These are phyloP conservation scores for Hoplostethus mediterraneus DNA, from an alignment of 2,797 vertebrate species.

Conservation along the genomic window DNA sequence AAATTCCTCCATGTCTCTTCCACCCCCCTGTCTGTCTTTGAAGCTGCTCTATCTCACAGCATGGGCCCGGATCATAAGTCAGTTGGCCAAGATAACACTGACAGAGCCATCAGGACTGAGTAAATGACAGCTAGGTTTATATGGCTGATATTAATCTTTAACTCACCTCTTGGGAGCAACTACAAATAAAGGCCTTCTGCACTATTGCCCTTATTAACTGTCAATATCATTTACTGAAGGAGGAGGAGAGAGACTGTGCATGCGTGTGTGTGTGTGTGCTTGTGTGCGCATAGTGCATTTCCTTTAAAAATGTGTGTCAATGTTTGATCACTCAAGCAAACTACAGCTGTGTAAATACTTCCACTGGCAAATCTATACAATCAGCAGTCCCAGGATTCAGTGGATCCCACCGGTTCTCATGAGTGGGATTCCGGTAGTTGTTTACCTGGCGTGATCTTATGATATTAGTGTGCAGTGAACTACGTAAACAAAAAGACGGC, in stretches of 20 bases:
- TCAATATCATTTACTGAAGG: constrained; percentile 28
- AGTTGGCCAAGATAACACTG: constrained; percentile 35
- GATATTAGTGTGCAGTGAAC: not conserved
- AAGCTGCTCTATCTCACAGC: constrained; percentile 19
- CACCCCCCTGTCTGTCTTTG: constrained; percentile 14
- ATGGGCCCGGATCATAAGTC: constrained; percentile 17
- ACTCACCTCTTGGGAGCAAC: constrained; percentile 38
- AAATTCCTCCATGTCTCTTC: constrained; percentile 22
- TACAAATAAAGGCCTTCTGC: constrained; percentile 30
- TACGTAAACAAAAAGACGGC: not conserved
- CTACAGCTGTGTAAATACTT: constrained; percentile 15
- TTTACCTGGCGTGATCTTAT: not conserved
- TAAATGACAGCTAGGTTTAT: constrained; percentile 19
- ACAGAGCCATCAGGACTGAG: constrained; percentile 19
- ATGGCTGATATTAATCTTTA: constrained; percentile 54
- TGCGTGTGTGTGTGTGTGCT: too few species aligned
- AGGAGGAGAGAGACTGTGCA: not conserved
- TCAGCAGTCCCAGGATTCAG: not conserved
- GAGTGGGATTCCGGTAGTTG: not conserved
- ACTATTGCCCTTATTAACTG: constrained; percentile 35
- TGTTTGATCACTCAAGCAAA: constrained; percentile 23
- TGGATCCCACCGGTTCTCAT: not conserved
- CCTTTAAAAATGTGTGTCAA: constrained; percentile 3
- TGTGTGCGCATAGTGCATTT: not conserved
- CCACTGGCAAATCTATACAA: constrained; percentile 11